These are phyloP conservation scores for Limnephilus marmoratus DNA, from an alignment of 2,888 invertebrate genomes.

Conservation along the genomic window DNA sequence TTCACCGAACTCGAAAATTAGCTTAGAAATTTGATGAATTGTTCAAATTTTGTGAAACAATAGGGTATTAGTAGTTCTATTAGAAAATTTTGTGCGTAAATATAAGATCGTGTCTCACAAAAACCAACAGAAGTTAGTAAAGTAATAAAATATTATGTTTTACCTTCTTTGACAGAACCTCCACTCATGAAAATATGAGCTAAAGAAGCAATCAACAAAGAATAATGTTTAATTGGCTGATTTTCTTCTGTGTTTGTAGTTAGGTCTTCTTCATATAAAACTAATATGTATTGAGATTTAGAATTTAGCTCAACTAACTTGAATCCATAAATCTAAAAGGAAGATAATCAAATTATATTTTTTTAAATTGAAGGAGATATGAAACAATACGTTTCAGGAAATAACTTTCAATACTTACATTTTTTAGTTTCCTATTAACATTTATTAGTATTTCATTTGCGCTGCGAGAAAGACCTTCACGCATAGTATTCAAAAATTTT, in stretches of 20 bases:
- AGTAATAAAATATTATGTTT: background rate
- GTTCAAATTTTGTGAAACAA: no score
- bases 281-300: slow-evolving; percentile 60
- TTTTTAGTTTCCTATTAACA: slow-evolving; percentile 37
- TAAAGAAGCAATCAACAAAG: slow-evolving; percentile 73
- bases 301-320: slow-evolving; percentile 56
- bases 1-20: no score
- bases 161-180: slow-evolving; percentile 76
- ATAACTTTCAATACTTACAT: slow-evolving; percentile 35
- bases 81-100: background rate
- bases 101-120: background rate
- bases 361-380: background rate
- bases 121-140: background rate
- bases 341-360: background rate
- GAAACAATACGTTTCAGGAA: background rate
- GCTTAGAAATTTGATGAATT: no score
- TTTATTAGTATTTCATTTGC: slow-evolving; percentile 41
- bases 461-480: slow-evolving; percentile 50
- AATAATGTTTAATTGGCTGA: slow-evolving; percentile 67
- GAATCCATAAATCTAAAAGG: slow-evolving; percentile 61
- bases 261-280: slow-evolving; percentile 42
- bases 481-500: slow-evolving; percentile 48
- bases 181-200: slow-evolving; percentile 77
- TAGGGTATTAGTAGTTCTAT: no score
- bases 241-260: slow-evolving; percentile 32